Evolutionary conservation across 2,797 vertebrate species (phyloP).

Genomic region (Enteromius paludinosus): DNA sequence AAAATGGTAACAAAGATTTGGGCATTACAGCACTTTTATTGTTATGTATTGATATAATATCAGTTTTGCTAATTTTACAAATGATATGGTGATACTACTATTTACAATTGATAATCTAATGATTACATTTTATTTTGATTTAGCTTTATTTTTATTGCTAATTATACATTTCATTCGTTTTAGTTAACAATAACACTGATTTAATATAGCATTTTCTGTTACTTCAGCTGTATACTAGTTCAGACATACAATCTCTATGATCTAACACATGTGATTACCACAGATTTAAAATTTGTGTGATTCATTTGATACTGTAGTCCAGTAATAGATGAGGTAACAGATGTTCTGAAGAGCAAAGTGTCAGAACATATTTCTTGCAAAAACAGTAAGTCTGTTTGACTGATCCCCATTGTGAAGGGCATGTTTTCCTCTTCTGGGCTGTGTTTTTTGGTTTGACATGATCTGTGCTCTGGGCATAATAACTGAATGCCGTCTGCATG

Average conservation of each 20-base stretch:
- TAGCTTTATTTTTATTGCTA: neutral
- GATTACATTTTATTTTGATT: neutral
- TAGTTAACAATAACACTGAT: neutral
- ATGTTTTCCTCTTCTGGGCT: constrained; percentile 45
- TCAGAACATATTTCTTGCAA: constrained; percentile 64
- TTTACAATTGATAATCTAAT: neutral
- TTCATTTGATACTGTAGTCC: constrained; percentile 3
- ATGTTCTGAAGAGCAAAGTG: constrained; percentile 54
- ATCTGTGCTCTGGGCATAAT: constrained; percentile 7
- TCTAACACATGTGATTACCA: neutral
- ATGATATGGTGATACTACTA: neutral
- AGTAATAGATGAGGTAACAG: constrained; percentile 42
- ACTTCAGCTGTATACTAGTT: neutral
- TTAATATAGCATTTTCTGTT: neutral
- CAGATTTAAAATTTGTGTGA: constrained; percentile 15
- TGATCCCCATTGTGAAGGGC: constrained; percentile 50
- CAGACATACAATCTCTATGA: neutral
- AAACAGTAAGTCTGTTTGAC: constrained; percentile 68
- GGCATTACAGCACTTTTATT: neutral
- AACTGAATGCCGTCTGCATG: constrained; percentile 31
- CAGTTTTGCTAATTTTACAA: neutral
- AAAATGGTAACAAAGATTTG: neutral
- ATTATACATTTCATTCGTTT: neutral
- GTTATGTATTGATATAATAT: neutral
- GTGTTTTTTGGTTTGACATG: constrained; percentile 60